A percentile compares a stretch with the other conserved stretches of the same genome.
Conservation (phyloP, 1,140 invertebrate species). For the Trichoplusia ni region DNA sequence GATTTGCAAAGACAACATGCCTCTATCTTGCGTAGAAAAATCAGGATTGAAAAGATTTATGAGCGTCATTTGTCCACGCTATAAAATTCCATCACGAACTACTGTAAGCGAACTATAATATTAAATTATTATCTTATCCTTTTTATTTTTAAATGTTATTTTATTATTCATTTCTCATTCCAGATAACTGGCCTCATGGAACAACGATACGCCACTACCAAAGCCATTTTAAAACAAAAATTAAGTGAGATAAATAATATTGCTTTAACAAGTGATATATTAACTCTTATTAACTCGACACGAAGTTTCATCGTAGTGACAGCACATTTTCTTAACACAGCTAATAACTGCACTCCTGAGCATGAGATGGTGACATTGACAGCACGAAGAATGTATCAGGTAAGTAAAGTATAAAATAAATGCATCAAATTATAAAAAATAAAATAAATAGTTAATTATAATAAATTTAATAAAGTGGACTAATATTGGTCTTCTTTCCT, state of each 20-base stretch:
- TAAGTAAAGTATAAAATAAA: neutral
- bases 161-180: neutral
- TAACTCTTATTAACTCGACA: neutral
- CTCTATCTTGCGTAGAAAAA: neutral
- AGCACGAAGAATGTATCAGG: neutral
- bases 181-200: neutral
- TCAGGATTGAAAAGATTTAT: neutral
- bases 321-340: neutral
- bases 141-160: neutral
- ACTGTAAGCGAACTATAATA: neutral
- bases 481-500: neutral
- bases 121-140: neutral
- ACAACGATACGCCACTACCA: neutral
- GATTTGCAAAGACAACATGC: neutral
- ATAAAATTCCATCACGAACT: neutral
- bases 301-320: neutral
- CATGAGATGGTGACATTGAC: neutral
- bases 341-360: neutral
- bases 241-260: neutral
- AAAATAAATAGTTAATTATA: neutral
- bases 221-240: neutral
- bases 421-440: neutral
- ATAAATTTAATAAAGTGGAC: neutral
- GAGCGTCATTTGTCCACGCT: neutral
- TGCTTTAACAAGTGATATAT: conserved; percentile 1